Base-by-base conservation (phyloP, 1,140 invertebrate species). In the Leptinotarsa lineolata region DNA sequence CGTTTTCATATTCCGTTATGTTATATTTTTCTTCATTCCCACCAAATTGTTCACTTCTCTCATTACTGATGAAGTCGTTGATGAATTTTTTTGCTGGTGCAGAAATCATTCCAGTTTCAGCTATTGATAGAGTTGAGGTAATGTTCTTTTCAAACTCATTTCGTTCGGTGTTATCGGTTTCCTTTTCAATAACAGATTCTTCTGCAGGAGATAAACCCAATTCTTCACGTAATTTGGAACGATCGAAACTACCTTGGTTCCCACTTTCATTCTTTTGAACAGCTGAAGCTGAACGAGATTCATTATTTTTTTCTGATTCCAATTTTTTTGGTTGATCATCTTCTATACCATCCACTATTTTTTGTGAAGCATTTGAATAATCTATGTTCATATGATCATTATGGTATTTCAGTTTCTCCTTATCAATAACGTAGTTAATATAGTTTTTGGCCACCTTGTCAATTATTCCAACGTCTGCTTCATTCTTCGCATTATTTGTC, bases 381-480 rank as follows among this genome's bases (percentile, higher is more conserved):
- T 11, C 30, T 39, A 39, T 39, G 11, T 39, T 8, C 30, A 39
- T 11, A 39, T 39, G 30, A 39, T 39, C 30, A 39, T 11, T 11
- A 39, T 39, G 2, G 30, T 39, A 39, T 39, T 39, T 39, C 30
- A 39, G 11, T 39, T 11, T 39, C 30, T 39, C 30, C 8, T 39
- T 39, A 48, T 67, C 65, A 8, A 67, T 67, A 6, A 67, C 30
- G 20, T 67, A 67, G 21, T 30, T 67, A 3, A 67, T 44, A 44
- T 67, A 67, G 45, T 67, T 67, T 20, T 67, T 67, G 20, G 65
- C 65, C 13, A 67, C 65, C 24, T 48, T 67, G 8, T 72, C 64
- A 48, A 72, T 20, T 21, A 39, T 39, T 39, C 8, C 8, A 39
- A 45, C 46, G 18, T 72, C 61, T 13, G 21, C 45, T 71, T 71